Evolutionary conservation across 2,888 invertebrate genomes (phyloP).

Genomic region (Yponomeuta evonymella): DNA sequence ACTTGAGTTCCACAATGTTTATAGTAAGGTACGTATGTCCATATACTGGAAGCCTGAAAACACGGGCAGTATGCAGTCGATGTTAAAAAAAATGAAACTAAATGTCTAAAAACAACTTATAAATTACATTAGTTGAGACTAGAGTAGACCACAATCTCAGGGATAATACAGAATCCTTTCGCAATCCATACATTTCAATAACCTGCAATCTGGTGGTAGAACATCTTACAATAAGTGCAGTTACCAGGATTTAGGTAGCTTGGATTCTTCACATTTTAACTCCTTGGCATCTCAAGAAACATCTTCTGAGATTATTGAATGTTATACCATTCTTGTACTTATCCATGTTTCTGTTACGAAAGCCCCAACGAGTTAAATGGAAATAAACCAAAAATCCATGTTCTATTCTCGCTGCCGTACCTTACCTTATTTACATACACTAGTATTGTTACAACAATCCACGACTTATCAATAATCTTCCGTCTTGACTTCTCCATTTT

Average conservation of each 20-base stretch:
- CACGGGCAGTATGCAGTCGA: conserved; percentile 46
- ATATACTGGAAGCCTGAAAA: conserved; percentile 38
- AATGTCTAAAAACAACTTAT: conserved; percentile 42
- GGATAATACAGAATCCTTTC: conserved; percentile 31
- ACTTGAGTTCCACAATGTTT: conserved; percentile 34
- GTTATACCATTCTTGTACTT: not conserved
- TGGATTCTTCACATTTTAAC: no score
- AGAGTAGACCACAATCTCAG: conserved; percentile 39
- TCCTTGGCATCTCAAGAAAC: no score
- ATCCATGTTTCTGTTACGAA: not conserved
- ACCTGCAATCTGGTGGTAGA: not conserved
- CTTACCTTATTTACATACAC: conserved; percentile 16
- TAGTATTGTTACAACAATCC: conserved; percentile 19
- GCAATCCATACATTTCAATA: not conserved
- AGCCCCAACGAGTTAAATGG: not conserved
- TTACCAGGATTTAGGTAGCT: not conserved
- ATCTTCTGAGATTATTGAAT: not conserved
- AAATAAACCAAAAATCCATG: not conserved
- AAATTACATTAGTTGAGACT: conserved; percentile 43
- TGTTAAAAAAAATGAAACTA: conserved; percentile 39
- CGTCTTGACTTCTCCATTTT: conserved; percentile 13
- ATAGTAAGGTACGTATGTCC: conserved; percentile 8
- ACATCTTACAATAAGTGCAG: not conserved
- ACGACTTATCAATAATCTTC: conserved; percentile 13
- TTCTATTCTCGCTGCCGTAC: not conserved